phyloP scores from a whole-genome alignment of 2,888 invertebrate genomes.

The Fragum sueziense region DNA sequence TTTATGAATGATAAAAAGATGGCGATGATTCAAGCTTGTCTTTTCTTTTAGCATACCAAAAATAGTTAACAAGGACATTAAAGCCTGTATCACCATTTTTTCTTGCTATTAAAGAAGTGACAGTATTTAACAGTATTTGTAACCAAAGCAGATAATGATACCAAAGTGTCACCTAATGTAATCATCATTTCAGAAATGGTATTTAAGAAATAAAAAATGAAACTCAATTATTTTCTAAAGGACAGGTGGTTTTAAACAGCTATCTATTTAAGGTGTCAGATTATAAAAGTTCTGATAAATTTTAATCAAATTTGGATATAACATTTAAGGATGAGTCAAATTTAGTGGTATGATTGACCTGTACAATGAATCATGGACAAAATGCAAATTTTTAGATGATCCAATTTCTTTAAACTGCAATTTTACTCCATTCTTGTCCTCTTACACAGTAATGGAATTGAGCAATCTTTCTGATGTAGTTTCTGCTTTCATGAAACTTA shows the following conservation, averaged over 20 bases:
- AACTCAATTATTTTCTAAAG: not conserved
- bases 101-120: too few relatives aligned
- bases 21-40: too few relatives aligned
- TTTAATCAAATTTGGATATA: conserved; percentile 52
- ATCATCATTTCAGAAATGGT: not conserved
- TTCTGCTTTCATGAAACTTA: too few relatives aligned
- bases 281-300: conserved; percentile 47
- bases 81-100: too few relatives aligned
- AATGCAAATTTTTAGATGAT: conserved; percentile 45
- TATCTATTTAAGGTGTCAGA: conserved; percentile 46
- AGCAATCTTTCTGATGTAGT: too few relatives aligned
- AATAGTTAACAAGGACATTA: too few relatives aligned
- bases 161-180: not conserved
- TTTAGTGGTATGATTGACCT: conserved; percentile 21
- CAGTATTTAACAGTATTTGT: too few relatives aligned
- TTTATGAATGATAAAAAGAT: too few relatives aligned
- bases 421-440: not conserved
- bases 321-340: conserved; percentile 18
- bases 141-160: too few relatives aligned
- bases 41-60: too few relatives aligned
- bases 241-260: conserved; percentile 22
- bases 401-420: conserved; percentile 21
- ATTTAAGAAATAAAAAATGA: not conserved
- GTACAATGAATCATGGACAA: conserved; percentile 30
- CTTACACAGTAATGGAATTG: too few relatives aligned